These are phyloP conservation scores for Fulmarus glacialis DNA, from an alignment of 2,113 vertebrate species.

Conservation along the genomic window DNA sequence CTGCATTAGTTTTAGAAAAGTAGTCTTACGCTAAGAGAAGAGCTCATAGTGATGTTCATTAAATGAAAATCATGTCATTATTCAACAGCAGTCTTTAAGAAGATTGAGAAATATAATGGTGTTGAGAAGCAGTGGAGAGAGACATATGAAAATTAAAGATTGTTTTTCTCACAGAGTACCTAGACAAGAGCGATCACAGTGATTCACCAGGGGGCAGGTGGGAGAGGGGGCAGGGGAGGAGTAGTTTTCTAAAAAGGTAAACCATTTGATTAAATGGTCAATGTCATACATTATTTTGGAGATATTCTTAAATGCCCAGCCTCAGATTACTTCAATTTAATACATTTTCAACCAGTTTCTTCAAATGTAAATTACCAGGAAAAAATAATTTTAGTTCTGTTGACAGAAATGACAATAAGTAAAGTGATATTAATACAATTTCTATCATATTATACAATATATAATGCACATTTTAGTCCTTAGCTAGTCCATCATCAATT, in stretches of 20 bases:
- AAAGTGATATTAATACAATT: background rate
- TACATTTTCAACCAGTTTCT: background rate
- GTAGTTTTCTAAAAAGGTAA: background rate
- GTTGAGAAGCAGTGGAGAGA: background rate
- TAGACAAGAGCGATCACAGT: background rate
- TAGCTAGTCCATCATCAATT: background rate
- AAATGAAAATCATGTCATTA: background rate
- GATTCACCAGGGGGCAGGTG: accelerated
- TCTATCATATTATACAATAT: background rate
- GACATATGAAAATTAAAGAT: background rate
- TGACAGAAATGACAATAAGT: background rate
- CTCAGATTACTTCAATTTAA: background rate
- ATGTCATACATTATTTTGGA: background rate
- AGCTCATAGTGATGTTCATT: background rate
- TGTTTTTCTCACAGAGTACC: background rate
- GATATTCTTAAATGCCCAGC: background rate
- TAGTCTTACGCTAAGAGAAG: background rate
- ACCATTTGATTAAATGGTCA: background rate
- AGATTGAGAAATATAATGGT: background rate
- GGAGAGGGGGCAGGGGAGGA: accelerated
- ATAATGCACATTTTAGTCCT: background rate
- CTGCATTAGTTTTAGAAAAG: background rate
- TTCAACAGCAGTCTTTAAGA: background rate
- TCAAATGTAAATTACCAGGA: background rate
- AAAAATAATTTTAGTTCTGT: background rate